Conservation (phyloP, 2,797 vertebrate species). For the Rhinophrynus dorsalis region DNA sequence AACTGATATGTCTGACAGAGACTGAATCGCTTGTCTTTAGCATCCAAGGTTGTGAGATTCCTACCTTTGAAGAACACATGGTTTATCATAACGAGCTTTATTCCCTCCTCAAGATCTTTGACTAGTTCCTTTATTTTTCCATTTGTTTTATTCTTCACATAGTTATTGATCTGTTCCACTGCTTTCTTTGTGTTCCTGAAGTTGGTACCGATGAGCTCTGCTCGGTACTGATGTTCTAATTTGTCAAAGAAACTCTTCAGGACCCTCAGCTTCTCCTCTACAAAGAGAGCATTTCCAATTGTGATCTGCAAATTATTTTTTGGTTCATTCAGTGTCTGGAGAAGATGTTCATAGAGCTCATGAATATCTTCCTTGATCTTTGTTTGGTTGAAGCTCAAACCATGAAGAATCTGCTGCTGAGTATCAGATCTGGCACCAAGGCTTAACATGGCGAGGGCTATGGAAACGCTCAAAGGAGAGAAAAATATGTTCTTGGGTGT, state of each 20-base stretch:
- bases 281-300: conserved; percentile 76
- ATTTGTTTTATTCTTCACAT: conserved; percentile 77
- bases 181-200: conserved; percentile 68
- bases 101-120: conserved; percentile 68
- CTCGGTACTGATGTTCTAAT: conserved; percentile 66
- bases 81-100: conserved; percentile 82
- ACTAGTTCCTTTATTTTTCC: conserved; percentile 80
- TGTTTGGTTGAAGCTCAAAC: conserved; percentile 71
- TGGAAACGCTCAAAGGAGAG: conserved; percentile 84
- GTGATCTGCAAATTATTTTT: conserved; percentile 56
- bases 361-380: conserved; percentile 66
- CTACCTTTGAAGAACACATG: conserved; percentile 87
- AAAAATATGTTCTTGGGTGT: conserved; percentile 80
- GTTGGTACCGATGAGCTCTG: conserved; percentile 68
- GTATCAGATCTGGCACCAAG: conserved; percentile 78
- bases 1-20: too few species aligned
- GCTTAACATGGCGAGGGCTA: conserved; percentile 80
- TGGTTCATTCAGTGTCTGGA: conserved; percentile 59
- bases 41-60: too few species aligned
- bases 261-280: conserved; percentile 66
- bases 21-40: too few species aligned
- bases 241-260: conserved; percentile 66
- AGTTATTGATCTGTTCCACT: conserved; percentile 73
- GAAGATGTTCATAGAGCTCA: conserved; percentile 69
- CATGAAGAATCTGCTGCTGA: conserved; percentile 74